These are phyloP conservation scores for Regulus satrapa DNA, from an alignment of 2,113 vertebrate species.

Conservation along the genomic window DNA sequence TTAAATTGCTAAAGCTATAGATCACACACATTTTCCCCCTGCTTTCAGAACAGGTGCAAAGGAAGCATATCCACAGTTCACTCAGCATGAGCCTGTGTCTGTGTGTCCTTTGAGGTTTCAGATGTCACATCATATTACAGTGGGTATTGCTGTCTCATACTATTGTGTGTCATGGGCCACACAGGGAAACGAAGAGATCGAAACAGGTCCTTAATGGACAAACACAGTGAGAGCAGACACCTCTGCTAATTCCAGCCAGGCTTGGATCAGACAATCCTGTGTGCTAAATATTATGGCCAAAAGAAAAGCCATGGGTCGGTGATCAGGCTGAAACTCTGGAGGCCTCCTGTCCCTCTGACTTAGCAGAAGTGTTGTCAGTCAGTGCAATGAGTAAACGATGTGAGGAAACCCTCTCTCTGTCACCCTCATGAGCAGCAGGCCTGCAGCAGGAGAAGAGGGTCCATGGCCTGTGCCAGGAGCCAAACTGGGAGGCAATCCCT, in stretches of 20 bases:
- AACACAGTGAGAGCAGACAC: slow-evolving; percentile 5
- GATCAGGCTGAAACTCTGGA: not conserved
- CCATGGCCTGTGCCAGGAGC: accelerated
- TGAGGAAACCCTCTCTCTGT: not conserved
- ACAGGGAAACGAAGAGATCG: slow-evolving; percentile 6
- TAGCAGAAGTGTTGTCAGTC: not conserved
- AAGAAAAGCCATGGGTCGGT: not conserved
- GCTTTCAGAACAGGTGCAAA: not conserved
- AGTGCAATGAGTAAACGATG: not conserved
- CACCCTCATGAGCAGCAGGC: not conserved
- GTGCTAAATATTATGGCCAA: not conserved
- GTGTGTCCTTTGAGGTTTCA: slow-evolving; percentile 41
- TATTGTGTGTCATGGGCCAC: not conserved
- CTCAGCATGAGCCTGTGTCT: not conserved
- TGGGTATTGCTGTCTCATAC: not conserved
- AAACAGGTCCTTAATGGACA: not conserved
- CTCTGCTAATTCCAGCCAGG: slow-evolving; percentile 30
- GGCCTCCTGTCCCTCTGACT: not conserved
- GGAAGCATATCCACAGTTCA: not conserved
- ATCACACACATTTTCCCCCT: not conserved
- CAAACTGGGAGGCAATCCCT: not conserved
- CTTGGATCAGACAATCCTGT: not conserved
- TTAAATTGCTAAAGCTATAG: not conserved
- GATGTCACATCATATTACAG: slow-evolving; percentile 37
- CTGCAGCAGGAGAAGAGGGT: not conserved